Conservation (phyloP, 2,113 vertebrate genomes). For the Montifringilla adamsi region DNA sequence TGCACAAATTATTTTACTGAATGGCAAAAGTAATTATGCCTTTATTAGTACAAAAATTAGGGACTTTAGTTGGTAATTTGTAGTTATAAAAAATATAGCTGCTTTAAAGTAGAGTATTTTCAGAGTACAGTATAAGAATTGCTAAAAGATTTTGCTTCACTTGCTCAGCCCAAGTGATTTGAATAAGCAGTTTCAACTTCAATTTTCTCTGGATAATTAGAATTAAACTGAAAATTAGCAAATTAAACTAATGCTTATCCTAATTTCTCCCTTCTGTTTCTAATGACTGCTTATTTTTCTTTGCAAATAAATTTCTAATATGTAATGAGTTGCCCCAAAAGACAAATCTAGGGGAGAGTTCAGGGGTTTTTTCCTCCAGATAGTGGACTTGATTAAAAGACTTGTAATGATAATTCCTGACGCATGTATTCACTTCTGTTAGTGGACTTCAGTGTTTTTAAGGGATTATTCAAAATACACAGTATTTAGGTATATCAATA, state of each 20-base stretch:
- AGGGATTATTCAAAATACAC: not conserved
- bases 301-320: not conserved
- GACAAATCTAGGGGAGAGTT: not conserved
- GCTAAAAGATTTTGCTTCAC: not conserved
- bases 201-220: not conserved
- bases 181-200: not conserved
- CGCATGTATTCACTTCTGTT: not conserved
- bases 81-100: not conserved
- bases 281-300: not conserved
- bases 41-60: not conserved
- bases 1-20: not conserved
- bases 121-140: not conserved
- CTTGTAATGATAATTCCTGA: not conserved
- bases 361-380: accelerated
- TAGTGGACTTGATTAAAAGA: not conserved
- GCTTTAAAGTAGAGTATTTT: not conserved
- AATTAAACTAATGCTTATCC: not conserved
- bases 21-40: not conserved
- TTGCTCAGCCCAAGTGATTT: not conserved
- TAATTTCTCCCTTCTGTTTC: conserved; percentile 6
- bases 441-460: not conserved
- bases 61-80: not conserved
- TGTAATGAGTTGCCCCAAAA: not conserved
- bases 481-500: not conserved
- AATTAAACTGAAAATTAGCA: not conserved